Evolutionary conservation across 2,113 vertebrate species (phyloP).

Genomic region (Pollimyrus isidori): DNA sequence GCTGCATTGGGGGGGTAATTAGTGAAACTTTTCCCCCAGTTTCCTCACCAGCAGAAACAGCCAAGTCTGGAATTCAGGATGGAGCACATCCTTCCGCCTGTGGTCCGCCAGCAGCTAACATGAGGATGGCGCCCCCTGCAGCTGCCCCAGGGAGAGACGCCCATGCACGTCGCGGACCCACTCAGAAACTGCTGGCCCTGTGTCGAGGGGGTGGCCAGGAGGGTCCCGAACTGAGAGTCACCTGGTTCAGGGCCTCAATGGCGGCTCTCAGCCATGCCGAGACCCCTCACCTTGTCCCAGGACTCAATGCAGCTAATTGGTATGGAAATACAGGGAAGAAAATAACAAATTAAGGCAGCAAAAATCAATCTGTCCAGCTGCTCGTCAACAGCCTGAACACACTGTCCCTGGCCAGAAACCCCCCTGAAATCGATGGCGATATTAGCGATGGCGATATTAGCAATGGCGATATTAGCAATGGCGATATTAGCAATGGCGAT

Average conservation of each 20-base stretch:
- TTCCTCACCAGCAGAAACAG: neutral
- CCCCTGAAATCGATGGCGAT: neutral
- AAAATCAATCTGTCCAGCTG: neutral
- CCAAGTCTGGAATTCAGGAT: neutral
- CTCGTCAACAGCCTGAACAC: neutral
- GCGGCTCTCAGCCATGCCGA: neutral
- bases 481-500: neutral
- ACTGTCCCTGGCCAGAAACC: neutral
- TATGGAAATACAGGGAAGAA: neutral
- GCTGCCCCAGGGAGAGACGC: constrained; percentile 33
- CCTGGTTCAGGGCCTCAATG: neutral
- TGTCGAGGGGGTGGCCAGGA: too few species aligned
- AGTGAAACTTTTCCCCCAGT: neutral
- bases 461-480: too few species aligned
- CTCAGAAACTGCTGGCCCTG: neutral
- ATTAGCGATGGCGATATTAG: neutral
- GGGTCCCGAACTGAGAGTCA: neutral
- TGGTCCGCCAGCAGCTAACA: constrained; percentile 33
- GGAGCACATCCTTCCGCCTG: neutral
- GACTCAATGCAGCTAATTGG: neutral
- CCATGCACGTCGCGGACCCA: constrained; percentile 28
- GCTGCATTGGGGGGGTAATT: neutral
- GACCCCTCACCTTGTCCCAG: neutral
- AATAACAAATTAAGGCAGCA: neutral
- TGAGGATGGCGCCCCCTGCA: constrained; percentile 23